These are phyloP conservation scores for Nemopilema nomurai DNA, from an alignment of 30 jellyfish, hydroid and myxozoan species.

Conservation along the genomic window DNA sequence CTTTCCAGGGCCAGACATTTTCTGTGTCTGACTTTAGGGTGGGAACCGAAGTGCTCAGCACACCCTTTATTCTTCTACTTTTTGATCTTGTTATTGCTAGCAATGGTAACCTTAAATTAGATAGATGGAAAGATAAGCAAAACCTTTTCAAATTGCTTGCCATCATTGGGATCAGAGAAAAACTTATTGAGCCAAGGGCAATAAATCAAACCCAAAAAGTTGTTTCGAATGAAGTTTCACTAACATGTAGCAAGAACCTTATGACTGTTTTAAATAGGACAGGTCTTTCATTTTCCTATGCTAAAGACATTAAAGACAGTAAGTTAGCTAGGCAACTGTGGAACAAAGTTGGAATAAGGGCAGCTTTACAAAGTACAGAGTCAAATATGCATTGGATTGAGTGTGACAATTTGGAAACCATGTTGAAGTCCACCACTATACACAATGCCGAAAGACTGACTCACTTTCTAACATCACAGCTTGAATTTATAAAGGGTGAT, in stretches of 20 bases:
- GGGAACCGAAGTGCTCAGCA: no score
- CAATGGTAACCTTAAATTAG: no score
- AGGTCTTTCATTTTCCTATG: conserved; percentile 26
- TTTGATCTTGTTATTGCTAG: no score
- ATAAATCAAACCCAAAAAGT: no score
- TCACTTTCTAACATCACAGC: conserved; percentile 38
- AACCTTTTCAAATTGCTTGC: no score
- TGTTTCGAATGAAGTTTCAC: no score
- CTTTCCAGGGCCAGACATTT: no score
- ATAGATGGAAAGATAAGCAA: no score
- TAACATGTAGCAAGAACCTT: conserved; percentile 1
- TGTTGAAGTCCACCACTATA: conserved; percentile 22
- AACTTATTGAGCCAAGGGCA: no score
- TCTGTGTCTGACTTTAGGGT: no score
- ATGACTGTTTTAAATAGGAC: conserved; percentile 15
- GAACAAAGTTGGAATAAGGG: conserved; percentile 6
- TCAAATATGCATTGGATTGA: conserved; percentile 43
- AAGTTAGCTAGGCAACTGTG: conserved; percentile 21
- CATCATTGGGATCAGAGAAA: no score
- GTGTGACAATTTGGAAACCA: conserved; percentile 40
- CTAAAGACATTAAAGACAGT: conserved; percentile 34
- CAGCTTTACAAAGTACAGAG: not conserved
- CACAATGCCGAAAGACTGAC: conserved; percentile 49
- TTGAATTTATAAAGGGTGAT: conserved; percentile 10
- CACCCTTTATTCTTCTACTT: no score